Evolutionary conservation across 1,140 invertebrate species (phyloP).

Genomic region (Scaptomyza montana): DNA sequence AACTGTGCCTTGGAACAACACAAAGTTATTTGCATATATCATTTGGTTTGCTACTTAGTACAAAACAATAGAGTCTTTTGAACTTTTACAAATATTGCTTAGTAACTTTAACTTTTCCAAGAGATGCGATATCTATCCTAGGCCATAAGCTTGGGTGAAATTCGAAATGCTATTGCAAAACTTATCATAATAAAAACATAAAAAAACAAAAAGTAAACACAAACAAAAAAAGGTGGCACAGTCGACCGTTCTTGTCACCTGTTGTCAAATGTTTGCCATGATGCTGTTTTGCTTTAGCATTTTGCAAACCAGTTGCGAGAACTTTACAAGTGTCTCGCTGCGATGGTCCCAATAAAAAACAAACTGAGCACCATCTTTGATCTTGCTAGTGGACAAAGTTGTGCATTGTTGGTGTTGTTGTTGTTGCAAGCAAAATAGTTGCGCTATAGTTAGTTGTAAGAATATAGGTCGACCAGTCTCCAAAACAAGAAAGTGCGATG

Average conservation of each 20-base stretch:
- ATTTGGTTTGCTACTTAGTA: neutral
- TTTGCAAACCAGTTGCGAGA: conserved; percentile 35
- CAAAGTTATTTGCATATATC: neutral
- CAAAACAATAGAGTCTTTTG: too few species aligned
- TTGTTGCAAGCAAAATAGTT: conserved; percentile 38
- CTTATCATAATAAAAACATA: too few species aligned
- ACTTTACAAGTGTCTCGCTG: conserved; percentile 22
- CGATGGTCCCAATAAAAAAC: conserved; percentile 13
- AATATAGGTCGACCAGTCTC: conserved; percentile 67
- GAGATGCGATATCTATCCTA: neutral
- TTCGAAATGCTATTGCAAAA: conserved; percentile 20
- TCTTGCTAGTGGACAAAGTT: conserved; percentile 7
- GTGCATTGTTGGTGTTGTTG: too few species aligned
- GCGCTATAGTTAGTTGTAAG: conserved; percentile 53
- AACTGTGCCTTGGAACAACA: neutral
- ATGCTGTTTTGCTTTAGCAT: neutral
- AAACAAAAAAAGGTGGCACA: conserved; percentile 16
- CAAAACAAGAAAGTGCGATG: conserved; percentile 69
- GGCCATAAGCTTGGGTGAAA: conserved; percentile 32
- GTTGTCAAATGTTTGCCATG: conserved; percentile 26
- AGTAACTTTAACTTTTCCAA: neutral
- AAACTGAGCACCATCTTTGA: neutral
- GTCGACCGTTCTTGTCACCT: conserved; percentile 23
- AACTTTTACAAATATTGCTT: too few species aligned
- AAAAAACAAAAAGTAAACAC: too few species aligned